phyloP scores from a whole-genome alignment of 2,113 vertebrate species.

The Ictidomys tridecemlineatus region DNA sequence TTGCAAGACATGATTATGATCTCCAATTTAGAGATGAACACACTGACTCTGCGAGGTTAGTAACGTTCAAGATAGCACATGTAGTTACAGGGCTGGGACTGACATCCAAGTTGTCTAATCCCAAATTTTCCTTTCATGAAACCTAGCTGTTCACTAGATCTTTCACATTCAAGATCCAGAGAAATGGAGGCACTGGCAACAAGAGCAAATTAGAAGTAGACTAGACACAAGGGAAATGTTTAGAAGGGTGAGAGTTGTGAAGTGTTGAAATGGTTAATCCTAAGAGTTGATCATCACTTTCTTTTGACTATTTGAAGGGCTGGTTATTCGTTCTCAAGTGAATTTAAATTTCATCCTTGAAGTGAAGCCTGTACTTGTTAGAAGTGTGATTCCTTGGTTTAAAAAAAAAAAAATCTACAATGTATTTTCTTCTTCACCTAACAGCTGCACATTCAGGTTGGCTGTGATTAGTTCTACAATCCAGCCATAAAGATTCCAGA shows the following conservation, averaged over 20 bases:
- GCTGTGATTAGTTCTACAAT: constrained; percentile 27
- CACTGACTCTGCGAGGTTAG: not conserved
- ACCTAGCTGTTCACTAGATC: not conserved
- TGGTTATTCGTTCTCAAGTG: not conserved
- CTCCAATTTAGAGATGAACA: not conserved
- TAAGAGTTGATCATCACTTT: not conserved
- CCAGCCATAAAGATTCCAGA: not conserved
- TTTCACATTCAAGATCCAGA: not conserved
- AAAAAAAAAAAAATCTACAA: not conserved
- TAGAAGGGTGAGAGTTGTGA: not conserved
- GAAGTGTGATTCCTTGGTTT: not conserved
- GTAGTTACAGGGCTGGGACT: not conserved
- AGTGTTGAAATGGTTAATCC: not conserved
- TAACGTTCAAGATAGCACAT: not conserved
- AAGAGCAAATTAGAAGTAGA: not conserved
- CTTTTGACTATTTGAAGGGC: not conserved
- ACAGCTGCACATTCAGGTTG: not conserved
- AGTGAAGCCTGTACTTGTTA: not conserved
- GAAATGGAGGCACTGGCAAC: not conserved
- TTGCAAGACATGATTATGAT: not conserved
- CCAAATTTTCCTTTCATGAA: not conserved
- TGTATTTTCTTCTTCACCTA: not conserved
- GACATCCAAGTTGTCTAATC: not conserved
- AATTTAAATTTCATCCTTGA: constrained; percentile 45
- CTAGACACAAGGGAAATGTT: not conserved